Conservation (phyloP, 2,113 vertebrate genomes). For the Origma solitaria region DNA sequence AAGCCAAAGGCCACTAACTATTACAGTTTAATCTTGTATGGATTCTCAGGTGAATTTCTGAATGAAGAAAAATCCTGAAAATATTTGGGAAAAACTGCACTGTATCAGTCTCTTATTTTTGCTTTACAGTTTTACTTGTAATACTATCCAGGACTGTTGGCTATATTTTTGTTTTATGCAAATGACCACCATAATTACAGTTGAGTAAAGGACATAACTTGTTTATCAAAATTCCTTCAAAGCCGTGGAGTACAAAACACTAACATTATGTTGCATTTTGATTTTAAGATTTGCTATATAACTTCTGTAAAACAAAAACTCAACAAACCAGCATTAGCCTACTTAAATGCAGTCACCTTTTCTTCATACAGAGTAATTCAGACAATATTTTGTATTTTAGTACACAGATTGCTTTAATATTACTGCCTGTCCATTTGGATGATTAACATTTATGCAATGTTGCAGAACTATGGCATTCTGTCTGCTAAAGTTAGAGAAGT, state of each 20-base stretch:
- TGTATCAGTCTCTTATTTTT: background rate
- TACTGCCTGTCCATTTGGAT: background rate
- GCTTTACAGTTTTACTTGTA: background rate
- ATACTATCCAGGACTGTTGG: background rate
- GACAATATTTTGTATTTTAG: background rate
- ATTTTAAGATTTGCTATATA: slow-evolving; percentile 15
- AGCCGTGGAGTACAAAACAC: background rate
- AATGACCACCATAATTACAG: background rate
- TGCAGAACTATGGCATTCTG: background rate
- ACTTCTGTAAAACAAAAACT: background rate
- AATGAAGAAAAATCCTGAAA: background rate
- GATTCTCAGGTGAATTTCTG: background rate
- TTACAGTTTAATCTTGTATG: background rate
- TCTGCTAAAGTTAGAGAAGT: background rate
- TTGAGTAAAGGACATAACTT: background rate
- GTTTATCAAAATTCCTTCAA: slow-evolving; percentile 6
- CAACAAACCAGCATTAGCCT: background rate
- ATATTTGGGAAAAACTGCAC: background rate
- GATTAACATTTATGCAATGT: background rate
- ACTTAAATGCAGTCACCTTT: background rate
- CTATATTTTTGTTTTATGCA: slow-evolving; percentile 14
- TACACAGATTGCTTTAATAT: background rate
- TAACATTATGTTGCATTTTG: slow-evolving; percentile 43
- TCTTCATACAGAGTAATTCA: background rate
- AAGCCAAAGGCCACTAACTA: background rate